phyloP scores from a whole-genome alignment of 2,113 vertebrate species.

The Neoarius graeffei region DNA sequence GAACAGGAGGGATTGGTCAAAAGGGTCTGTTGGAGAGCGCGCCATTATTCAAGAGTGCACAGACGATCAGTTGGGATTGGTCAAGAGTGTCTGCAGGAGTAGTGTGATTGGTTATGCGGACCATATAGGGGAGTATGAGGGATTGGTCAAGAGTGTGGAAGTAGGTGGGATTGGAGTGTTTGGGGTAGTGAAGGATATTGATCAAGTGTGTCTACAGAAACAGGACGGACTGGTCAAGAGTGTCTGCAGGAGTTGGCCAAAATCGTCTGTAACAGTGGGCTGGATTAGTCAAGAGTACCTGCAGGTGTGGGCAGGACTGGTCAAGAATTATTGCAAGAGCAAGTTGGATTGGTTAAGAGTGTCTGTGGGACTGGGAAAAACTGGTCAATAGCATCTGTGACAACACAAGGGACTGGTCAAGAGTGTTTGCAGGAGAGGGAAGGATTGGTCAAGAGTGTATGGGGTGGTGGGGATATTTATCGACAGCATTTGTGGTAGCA shows the following conservation, averaged over 20 bases:
- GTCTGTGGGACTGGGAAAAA: no score
- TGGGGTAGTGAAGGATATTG: no score
- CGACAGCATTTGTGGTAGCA: not conserved
- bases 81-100: not conserved
- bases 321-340: not conserved
- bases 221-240: not conserved
- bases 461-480: no score
- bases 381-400: no score
- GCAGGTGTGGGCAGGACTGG: not conserved
- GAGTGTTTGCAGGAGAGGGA: no score
- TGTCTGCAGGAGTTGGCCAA: not conserved
- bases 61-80: not conserved
- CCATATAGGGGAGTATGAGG: not conserved
- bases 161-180: not conserved
- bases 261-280: not conserved
- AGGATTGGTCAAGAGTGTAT: no score
- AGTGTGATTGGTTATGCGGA: not conserved
- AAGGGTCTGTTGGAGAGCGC: not conserved
- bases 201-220: not conserved
- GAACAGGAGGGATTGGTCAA: not conserved
- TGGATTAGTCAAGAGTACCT: not conserved
- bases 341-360: not conserved
- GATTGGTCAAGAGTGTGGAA: not conserved
- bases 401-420: no score
- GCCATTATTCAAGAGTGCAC: not conserved